Conservation (phyloP, 2,113 vertebrate genomes). For the Nanorana parkeri region DNA sequence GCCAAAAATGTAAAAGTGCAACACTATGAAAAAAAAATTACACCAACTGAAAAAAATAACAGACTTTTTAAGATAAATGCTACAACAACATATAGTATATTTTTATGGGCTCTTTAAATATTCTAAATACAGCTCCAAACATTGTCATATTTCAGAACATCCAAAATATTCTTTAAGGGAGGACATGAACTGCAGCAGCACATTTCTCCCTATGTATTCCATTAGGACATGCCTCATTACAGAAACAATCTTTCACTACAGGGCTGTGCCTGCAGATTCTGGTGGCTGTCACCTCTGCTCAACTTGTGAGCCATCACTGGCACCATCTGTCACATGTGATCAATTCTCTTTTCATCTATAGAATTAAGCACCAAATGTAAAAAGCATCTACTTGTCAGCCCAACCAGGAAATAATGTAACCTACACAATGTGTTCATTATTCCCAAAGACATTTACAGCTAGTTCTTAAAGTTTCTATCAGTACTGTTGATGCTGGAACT, state of each 20-base stretch:
- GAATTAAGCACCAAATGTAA: slow-evolving; percentile 66
- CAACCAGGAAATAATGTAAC: slow-evolving; percentile 33
- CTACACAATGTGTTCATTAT: not conserved
- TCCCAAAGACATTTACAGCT: not conserved
- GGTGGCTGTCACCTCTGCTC: slow-evolving; percentile 60
- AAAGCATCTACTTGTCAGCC: slow-evolving; percentile 16
- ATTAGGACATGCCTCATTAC: slow-evolving; percentile 66
- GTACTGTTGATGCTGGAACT: no score
- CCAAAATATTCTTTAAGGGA: no score
- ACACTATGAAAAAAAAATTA: no score
- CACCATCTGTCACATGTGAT: slow-evolving; percentile 67
- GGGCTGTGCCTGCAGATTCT: slow-evolving; percentile 55
- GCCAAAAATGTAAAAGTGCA: no score
- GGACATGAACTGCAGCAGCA: no score
- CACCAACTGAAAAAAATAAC: no score
- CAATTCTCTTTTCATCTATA: slow-evolving; percentile 69
- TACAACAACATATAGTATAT: no score
- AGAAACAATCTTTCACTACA: slow-evolving; percentile 58
- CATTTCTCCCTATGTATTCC: slow-evolving; percentile 11
- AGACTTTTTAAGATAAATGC: no score
- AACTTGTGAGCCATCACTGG: slow-evolving; percentile 50
- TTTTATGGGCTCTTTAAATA: no score
- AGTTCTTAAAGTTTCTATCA: not conserved
- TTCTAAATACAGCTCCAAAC: no score
- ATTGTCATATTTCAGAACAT: no score